Conservation (phyloP, 2,113 vertebrate species). For the Nansenia antarctica region DNA sequence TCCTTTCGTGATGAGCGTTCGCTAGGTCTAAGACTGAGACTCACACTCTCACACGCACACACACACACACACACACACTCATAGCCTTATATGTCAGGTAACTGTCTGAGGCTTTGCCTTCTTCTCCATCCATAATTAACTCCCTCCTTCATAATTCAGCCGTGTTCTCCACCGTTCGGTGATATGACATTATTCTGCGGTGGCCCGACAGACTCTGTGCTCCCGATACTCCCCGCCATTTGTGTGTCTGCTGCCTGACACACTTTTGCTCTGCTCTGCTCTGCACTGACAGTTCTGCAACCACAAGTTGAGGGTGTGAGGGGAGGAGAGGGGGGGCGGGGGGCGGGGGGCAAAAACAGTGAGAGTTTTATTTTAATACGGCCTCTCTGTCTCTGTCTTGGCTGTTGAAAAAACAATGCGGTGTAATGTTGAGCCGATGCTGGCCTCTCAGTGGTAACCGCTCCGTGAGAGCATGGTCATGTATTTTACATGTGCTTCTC, state of each 20-base stretch:
- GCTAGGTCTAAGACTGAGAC: conserved; percentile 9
- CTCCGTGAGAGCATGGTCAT: neutral
- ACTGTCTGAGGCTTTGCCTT: conserved; percentile 60
- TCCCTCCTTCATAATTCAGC: conserved; percentile 70
- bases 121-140: conserved; percentile 72
- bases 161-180: conserved; percentile 65
- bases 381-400: neutral
- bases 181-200: conserved; percentile 68
- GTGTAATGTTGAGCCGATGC: neutral
- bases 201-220: conserved; percentile 62
- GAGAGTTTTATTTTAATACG: neutral
- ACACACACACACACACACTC: conserved; percentile 31
- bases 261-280: conserved; percentile 48
- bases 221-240: conserved; percentile 48
- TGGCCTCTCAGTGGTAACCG: neutral
- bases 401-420: neutral
- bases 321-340: too few relatives aligned
- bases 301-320: too few relatives aligned
- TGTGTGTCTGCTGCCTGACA: conserved; percentile 53
- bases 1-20: too few relatives aligned
- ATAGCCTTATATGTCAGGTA: conserved; percentile 64
- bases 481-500: neutral
- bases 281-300: too few relatives aligned
- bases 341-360: neutral
- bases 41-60: conserved; percentile 29